Conservation (phyloP, 2,113 vertebrate genomes). For the Morone saxatilis region DNA sequence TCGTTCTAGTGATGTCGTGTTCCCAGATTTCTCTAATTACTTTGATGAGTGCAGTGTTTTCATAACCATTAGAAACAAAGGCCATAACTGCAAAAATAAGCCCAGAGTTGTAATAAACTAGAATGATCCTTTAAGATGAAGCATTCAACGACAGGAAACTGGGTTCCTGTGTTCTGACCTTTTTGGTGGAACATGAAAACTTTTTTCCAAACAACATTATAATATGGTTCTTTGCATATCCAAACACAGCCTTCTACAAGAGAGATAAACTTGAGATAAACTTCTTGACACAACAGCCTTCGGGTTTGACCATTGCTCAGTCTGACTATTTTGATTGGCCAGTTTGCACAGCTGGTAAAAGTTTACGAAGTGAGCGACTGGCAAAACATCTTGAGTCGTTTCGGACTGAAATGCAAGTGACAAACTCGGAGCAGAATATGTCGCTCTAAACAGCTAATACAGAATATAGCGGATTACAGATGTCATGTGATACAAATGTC, state of each 20-base stretch:
- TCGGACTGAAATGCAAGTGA: constrained; percentile 26
- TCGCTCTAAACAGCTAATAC: not conserved
- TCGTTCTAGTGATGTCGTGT: not conserved
- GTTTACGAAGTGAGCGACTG: constrained; percentile 3
- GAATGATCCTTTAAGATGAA: constrained; percentile 43
- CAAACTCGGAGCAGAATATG: constrained; percentile 2
- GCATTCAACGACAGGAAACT: constrained; percentile 10
- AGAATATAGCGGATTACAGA: not conserved
- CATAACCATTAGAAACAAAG: constrained; percentile 26
- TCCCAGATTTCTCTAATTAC: constrained; percentile 14
- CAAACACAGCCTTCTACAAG: not conserved
- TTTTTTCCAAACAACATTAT: not conserved
- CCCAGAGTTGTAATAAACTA: constrained; percentile 5
- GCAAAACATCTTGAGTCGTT: constrained; percentile 7
- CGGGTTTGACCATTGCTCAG: not conserved
- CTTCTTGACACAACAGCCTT: not conserved
- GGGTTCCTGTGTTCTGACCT: not conserved
- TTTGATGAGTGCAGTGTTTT: constrained; percentile 30
- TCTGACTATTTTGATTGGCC: constrained; percentile 13
- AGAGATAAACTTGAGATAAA: constrained; percentile 44
- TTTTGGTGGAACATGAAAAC: constrained; percentile 1
- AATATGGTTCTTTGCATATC: constrained; percentile 1
- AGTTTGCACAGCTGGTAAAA: constrained; percentile 64
- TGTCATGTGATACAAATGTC: constrained; percentile 12
- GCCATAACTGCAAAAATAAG: constrained; percentile 14